Base-by-base conservation (phyloP, 2,888 invertebrate genomes). In the Tenodera sinensis region DNA sequence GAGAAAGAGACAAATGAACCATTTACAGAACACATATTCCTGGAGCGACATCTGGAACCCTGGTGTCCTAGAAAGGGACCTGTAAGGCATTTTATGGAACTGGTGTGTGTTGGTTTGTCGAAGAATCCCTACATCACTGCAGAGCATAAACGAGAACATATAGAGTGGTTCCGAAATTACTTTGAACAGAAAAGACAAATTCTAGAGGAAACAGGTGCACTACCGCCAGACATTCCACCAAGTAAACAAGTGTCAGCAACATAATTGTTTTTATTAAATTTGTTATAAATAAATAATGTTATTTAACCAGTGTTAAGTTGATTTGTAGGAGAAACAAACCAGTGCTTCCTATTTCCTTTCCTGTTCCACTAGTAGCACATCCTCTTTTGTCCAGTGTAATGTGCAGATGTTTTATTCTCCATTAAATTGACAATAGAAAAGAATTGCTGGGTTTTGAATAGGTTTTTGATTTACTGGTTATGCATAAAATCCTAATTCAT, bases 31-130 rank as follows among this genome's bases (percentile, higher is more conserved):
- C 99, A 99, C 93, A 95, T 99, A 42, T 99, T 99, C 93, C 94
- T 99, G 20, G 99, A 99, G 90, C 94, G 96, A 27, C 96, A 97
- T 92, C 94, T 99, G 27, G 96, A 97, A 91, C 95, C 95, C 0
- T 98, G 98, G 97, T 99, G 99, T 92, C 99, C 99, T 0, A 95
- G 94, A 85, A 96, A 95, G 91, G 99, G 99, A 0, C 99, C 99
- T 0, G 95, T 99, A 91, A 95, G 98, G 12, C 98, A 99, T 93
- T 99, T 98, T 93, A 99, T 99, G 99, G 99, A 99, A 92, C 94
- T 99, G 9, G 99, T 99, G 0, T 97, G 97, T 91, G 96, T 97
- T 0, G 99, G 99, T 8, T 94, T 99, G 0, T 98, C 98, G 0
- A 98, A 98, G 93, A 99, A 99, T 94, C 96, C 98, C 0, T 98